These are phyloP conservation scores for Anoplopoma fimbria DNA, from an alignment of 2,113 vertebrate genomes.

Conservation along the genomic window DNA sequence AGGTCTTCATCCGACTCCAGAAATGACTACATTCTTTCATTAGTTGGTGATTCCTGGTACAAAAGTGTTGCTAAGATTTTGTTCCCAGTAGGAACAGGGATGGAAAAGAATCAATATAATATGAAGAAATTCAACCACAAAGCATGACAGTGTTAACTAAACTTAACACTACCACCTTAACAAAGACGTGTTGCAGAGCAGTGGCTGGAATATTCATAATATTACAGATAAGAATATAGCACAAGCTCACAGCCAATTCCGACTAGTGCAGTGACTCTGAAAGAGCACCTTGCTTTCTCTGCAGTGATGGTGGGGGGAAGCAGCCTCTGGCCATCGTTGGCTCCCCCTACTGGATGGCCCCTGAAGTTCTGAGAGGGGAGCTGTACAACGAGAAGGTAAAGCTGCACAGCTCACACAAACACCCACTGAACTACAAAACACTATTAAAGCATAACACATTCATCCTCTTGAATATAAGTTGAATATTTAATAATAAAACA, in stretches of 20 bases:
- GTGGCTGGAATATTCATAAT: not conserved
- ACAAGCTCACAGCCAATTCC: not conserved
- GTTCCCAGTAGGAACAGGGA: not conserved
- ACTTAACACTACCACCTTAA: not conserved
- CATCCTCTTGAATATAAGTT: not conserved
- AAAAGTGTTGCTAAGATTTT: not conserved
- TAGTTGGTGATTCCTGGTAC: not conserved
- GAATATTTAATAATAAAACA: not conserved
- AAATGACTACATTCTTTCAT: not conserved
- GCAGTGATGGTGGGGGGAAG: constrained; percentile 87
- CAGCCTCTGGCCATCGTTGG: constrained; percentile 93
- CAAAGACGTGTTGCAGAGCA: not conserved
- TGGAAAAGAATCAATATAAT: not conserved
- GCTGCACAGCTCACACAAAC: not conserved
- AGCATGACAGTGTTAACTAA: not conserved
- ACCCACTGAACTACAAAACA: not conserved
- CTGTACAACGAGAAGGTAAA: constrained; percentile 95
- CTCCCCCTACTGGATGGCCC: constrained; percentile 98
- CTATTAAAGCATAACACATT: not conserved
- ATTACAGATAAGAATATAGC: not conserved
- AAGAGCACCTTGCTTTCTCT: constrained; percentile 1
- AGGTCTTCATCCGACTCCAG: not conserved
- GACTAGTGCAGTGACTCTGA: not conserved
- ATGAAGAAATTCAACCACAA: not conserved
- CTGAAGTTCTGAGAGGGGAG: constrained; percentile 93